phyloP scores from a whole-genome alignment of 2,797 vertebrate genomes.

The Furcifer pardalis region DNA sequence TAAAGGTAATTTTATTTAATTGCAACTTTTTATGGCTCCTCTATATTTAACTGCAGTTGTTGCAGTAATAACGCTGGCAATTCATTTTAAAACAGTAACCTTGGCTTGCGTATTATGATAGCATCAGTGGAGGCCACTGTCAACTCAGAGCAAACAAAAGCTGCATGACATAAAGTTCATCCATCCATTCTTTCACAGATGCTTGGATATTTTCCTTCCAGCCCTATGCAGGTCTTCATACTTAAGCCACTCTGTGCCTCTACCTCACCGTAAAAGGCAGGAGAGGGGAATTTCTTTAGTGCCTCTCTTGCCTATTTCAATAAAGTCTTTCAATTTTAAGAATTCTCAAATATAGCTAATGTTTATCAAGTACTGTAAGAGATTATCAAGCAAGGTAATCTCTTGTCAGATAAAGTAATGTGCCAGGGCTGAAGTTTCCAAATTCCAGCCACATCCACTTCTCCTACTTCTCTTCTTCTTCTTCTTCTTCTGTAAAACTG shows the following conservation, averaged over 20 bases:
- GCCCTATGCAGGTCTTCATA: not conserved
- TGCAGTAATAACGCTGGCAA: not conserved
- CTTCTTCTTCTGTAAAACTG: too few species aligned
- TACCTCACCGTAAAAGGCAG: not conserved
- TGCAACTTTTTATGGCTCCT: slow-evolving; percentile 12
- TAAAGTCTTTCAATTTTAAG: not conserved
- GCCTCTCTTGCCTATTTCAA: not conserved
- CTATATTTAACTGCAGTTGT: slow-evolving; percentile 44
- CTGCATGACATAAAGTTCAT: not conserved
- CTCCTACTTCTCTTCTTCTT: too few species aligned
- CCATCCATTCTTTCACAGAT: not conserved
- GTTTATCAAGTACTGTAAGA: not conserved
- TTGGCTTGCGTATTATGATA: slow-evolving; percentile 16
- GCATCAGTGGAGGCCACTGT: rapidly evolving
- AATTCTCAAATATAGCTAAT: not conserved
- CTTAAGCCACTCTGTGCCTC: rapidly evolving
- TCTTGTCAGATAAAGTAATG: too few species aligned
- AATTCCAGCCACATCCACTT: not conserved
- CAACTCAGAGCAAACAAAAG: slow-evolving; percentile 1
- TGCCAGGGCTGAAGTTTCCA: not conserved
- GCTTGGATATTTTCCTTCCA: not conserved
- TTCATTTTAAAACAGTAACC: slow-evolving; percentile 32
- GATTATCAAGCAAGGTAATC: slow-evolving; percentile 1
- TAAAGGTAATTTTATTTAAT: slow-evolving; percentile 35
- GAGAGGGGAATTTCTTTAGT: not conserved